These are phyloP conservation scores for Tragelaphus imberbis DNA, from an alignment of 2,113 vertebrate species.

Conservation along the genomic window DNA sequence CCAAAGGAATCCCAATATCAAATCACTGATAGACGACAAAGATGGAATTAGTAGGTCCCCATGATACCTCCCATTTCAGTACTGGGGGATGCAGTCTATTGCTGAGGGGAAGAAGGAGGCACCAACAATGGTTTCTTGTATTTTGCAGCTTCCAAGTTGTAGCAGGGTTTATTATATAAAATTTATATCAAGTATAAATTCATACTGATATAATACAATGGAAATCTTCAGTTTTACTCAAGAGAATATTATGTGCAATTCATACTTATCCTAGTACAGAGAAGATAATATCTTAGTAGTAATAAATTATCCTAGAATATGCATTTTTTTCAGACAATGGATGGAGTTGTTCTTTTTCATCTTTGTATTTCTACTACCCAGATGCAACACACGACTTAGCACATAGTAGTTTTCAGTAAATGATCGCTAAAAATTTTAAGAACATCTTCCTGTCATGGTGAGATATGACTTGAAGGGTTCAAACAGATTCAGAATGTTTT, in stretches of 20 bases:
- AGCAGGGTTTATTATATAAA: background rate
- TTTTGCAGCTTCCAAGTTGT: background rate
- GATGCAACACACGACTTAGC: background rate
- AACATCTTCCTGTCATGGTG: background rate
- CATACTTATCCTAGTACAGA: background rate
- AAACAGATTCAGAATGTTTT: background rate
- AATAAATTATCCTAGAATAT: background rate
- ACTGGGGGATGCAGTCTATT: background rate
- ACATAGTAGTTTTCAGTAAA: conserved; percentile 12
- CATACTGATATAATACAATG: background rate
- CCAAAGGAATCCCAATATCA: background rate
- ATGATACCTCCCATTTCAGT: background rate
- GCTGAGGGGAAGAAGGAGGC: background rate
- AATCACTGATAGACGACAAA: background rate
- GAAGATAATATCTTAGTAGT: background rate
- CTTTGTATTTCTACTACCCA: background rate
- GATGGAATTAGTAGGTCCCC: background rate
- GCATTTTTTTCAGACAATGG: background rate
- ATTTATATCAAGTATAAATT: background rate
- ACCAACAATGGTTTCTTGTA: background rate
- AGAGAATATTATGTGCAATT: background rate
- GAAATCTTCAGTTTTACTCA: background rate
- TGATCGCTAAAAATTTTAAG: background rate
- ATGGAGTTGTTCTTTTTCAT: background rate
- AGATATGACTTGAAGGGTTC: background rate